Evolutionary conservation across 35 echinoderm and acorn worm species (phyloP).

Genomic region (Chiridota heheva): DNA sequence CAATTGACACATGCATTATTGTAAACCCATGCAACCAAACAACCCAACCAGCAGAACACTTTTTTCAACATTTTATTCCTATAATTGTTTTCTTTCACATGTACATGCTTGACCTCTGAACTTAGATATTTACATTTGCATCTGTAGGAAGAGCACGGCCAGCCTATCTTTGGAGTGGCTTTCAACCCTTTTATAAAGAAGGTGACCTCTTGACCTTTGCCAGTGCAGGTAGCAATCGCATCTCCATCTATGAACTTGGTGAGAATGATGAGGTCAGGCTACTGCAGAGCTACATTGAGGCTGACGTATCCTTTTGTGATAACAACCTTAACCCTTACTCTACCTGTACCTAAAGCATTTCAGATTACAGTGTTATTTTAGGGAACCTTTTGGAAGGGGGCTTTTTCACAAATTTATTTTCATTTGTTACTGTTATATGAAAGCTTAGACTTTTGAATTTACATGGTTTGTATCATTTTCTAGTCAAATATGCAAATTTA

Average conservation of each 20-base stretch:
- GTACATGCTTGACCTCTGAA: too few species aligned
- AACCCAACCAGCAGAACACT: too few species aligned
- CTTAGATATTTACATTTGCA: not conserved
- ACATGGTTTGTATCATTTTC: too few species aligned
- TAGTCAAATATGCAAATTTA: too few species aligned
- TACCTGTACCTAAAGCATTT: not conserved
- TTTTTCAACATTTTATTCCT: too few species aligned
- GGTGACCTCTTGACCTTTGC: conserved; percentile 77
- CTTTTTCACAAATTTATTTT: too few species aligned
- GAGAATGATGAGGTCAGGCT: conserved; percentile 77
- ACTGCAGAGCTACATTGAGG: conserved; percentile 90
- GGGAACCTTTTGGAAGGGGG: too few species aligned
- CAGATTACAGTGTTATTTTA: not conserved
- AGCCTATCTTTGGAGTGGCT: conserved; percentile 94
- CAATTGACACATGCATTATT: too few species aligned
- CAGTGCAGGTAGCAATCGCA: conserved; percentile 85
- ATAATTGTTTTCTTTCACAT: too few species aligned
- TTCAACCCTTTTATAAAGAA: conserved; percentile 80
- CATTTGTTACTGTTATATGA: too few species aligned
- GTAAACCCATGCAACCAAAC: too few species aligned
- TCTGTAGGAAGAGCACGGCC: conserved; percentile 83
- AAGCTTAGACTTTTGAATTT: too few species aligned
- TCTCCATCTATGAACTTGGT: conserved; percentile 86
- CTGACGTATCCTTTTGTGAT: conserved; percentile 91
- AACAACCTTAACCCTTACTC: not conserved